Conservation (phyloP, 2,797 vertebrate species). For the Rhynchonycteris naso region DNA sequence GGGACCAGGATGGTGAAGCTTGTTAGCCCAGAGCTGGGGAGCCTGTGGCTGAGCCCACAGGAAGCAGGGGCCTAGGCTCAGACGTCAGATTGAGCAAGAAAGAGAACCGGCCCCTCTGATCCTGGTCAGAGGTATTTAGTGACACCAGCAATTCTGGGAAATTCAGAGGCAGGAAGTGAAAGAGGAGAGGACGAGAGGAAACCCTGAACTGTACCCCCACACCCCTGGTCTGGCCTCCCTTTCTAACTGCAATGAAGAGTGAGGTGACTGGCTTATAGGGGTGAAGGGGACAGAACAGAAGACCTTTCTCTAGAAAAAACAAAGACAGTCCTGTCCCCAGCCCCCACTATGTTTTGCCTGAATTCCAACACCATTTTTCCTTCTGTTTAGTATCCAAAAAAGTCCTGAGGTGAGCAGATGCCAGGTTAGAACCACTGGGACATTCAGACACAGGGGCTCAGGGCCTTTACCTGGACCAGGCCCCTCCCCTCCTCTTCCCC, state of each 20-base stretch:
- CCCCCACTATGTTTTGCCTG: conserved; percentile 8
- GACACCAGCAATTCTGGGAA: conserved; percentile 55
- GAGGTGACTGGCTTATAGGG: neutral
- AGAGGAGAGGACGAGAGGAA: neutral
- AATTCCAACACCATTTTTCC: conserved; percentile 38
- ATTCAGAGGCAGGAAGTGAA: conserved; percentile 30
- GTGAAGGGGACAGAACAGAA: neutral
- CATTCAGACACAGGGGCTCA: neutral
- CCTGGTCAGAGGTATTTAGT: conserved; percentile 29
- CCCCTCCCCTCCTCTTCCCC: neutral
- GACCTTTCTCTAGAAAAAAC: neutral
- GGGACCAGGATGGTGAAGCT: neutral
- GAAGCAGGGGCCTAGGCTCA: neutral
- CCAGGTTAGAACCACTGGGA: neutral
- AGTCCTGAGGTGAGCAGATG: conserved; percentile 63
- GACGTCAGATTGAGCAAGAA: conserved; percentile 43
- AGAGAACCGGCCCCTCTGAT: neutral
- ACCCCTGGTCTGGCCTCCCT: neutral
- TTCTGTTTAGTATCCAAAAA: conserved; percentile 81
- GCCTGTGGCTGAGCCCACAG: neutral
- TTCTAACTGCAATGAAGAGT: neutral
- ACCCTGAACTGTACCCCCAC: neutral
- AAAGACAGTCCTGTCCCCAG: neutral
- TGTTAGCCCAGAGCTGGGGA: neutral
- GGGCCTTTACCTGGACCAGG: neutral